Evolutionary conservation across 2,888 invertebrate species (phyloP).

Genomic region (Lampropteryx suffumata): DNA sequence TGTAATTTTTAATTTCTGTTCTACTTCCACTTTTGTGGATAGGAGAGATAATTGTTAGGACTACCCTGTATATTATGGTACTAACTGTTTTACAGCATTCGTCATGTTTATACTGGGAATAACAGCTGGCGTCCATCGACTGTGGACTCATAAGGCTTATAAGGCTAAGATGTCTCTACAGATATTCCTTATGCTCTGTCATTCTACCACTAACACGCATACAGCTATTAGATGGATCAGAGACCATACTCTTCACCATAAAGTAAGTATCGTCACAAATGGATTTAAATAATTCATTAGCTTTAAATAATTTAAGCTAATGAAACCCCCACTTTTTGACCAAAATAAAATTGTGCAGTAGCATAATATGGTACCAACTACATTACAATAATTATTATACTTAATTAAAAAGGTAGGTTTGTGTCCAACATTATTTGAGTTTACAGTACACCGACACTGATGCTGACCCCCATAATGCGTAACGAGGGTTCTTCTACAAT

Average conservation of each 20-base stretch:
- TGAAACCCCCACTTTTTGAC: too few relatives aligned
- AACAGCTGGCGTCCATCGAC: conserved; percentile 43
- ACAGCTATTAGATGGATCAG: conserved; percentile 38
- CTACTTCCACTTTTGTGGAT: too few relatives aligned
- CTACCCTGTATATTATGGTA: too few relatives aligned
- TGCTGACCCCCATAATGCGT: conserved; percentile 86
- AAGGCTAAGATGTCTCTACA: conserved; percentile 46
- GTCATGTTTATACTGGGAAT: neutral
- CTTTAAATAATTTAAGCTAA: too few relatives aligned
- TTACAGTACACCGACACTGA: conserved; percentile 33
- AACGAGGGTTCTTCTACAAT: conserved; percentile 90
- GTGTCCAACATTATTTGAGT: neutral
- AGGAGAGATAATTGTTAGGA: too few relatives aligned
- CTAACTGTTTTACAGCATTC: neutral
- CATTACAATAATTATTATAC: too few relatives aligned
- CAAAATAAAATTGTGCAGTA: too few relatives aligned
- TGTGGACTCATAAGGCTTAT: conserved; percentile 47
- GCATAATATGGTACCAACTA: too few relatives aligned
- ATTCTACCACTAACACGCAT: conserved; percentile 44
- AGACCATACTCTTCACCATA: conserved; percentile 48
- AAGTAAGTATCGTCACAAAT: neutral
- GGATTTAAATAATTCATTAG: too few relatives aligned
- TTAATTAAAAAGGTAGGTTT: too few relatives aligned
- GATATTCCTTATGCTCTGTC: conserved; percentile 43
- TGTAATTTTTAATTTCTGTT: too few relatives aligned